A percentile compares a stretch with the other conserved stretches of the same genome.
Evolutionary conservation across 2,888 invertebrate genomes (phyloP).

Genomic region (Heliconius charithonia): DNA sequence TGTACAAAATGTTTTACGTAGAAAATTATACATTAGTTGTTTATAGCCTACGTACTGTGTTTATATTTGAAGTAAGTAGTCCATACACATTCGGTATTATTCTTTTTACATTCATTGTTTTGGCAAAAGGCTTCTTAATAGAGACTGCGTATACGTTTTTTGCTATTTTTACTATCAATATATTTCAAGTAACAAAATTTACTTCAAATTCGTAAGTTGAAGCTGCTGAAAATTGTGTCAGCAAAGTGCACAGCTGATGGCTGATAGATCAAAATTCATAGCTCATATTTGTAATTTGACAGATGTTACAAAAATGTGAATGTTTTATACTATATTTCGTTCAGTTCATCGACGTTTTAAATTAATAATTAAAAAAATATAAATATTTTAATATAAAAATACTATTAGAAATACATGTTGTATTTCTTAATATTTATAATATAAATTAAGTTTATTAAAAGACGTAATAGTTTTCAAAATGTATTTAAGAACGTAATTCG

Average conservation of each 20-base stretch:
- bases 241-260: neutral
- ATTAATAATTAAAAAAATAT: neutral
- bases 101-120: conserved; percentile 62
- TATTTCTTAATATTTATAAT: neutral
- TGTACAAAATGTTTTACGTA: neutral
- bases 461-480: conserved; percentile 5
- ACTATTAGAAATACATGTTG: neutral
- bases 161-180: neutral
- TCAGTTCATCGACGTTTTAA: neutral
- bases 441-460: neutral
- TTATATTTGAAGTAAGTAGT: conserved; percentile 55
- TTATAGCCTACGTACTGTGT: conserved; percentile 50
- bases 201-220: neutral
- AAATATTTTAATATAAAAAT: neutral
- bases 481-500: conserved; percentile 24
- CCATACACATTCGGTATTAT: conserved; percentile 57
- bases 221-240: neutral
- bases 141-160: neutral
- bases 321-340: neutral
- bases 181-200: neutral
- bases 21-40: neutral
- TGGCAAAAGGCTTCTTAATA: neutral
- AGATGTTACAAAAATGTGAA: neutral
- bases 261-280: neutral
- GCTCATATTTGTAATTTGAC: neutral